These are phyloP conservation scores for Malurus melanocephalus DNA, from an alignment of 2,113 vertebrate species.

Conservation along the genomic window DNA sequence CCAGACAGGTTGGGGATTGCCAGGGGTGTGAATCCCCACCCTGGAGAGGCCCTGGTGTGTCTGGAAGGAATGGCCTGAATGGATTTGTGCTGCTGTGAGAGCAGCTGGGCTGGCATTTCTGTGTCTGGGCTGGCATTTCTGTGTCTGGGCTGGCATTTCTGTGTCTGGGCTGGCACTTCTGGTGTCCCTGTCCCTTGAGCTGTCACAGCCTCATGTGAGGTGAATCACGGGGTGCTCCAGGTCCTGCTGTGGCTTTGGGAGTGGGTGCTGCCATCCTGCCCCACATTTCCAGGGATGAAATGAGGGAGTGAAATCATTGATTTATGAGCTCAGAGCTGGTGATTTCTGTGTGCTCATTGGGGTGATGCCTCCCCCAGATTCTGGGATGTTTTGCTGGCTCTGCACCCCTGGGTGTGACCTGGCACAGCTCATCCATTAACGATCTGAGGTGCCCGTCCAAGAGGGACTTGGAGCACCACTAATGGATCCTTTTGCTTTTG, in stretches of 20 bases:
- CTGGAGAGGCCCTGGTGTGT: neutral
- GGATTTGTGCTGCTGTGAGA: neutral
- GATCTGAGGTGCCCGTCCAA: conserved; percentile 35
- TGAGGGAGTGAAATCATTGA: neutral
- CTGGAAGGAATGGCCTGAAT: neutral
- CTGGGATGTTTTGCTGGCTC: neutral
- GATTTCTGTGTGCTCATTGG: neutral
- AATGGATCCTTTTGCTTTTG: conserved; percentile 66
- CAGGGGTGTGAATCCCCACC: neutral
- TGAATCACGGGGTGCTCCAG: neutral
- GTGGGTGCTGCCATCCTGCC: neutral
- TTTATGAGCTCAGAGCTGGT: neutral
- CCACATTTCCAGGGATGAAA: neutral
- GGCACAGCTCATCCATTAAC: conserved; percentile 46
- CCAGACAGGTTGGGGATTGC: neutral
- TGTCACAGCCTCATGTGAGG: fast-evolving
- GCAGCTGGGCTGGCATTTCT: neutral
- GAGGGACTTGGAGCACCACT: conserved; percentile 32
- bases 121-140: neutral
- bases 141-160: neutral
- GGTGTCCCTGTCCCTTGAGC: neutral
- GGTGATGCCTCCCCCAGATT: neutral
- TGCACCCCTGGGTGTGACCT: neutral
- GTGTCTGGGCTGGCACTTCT: neutral
- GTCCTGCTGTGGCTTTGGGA: neutral